Base-by-base conservation (phyloP, 2,113 vertebrate genomes). In the Lepidothrix coronata region DNA sequence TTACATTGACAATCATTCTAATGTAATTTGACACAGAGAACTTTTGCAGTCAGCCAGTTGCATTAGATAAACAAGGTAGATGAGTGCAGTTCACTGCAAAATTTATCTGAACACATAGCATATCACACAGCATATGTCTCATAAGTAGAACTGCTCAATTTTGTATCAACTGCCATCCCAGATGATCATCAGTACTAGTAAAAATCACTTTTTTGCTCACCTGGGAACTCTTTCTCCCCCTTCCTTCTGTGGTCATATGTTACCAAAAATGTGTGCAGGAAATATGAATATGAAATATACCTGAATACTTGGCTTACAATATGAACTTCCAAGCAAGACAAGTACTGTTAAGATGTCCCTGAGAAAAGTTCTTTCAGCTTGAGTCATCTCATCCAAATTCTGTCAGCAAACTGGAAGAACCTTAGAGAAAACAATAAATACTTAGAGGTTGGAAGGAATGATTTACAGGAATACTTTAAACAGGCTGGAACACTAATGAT, bases 11-110 rank as follows among this genome's bases (percentile, higher is more conserved):
- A 61, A 44, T 51, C 93, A 79, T 72, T 89, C 52, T 98, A 97
- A 97, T 96, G 80, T 9, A 95, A 27, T 78, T 95, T 97, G 97
- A 98, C 96, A 95, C 11, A 20, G 20, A 93, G 41, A 94, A 79
- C 27, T 90, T 95, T 96, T 85, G 25, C 61, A 87, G 91, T 33
- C 85, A 92, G 57, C 5, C 87, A 90, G 51, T 61, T 85, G 25
- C 57, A 48, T 73, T 92, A 97, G 85, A 92, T 86, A 97, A 97
- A 95, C 82, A 97, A 94, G 83, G 67, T 31, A 80, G 57, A 73
- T 74, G n/a, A 83, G 61, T 61, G 11, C 80, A 91, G 65, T 84
- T 58, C 55, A 14, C 39, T 35, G 57, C 62, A 77, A 83, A 94
- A 68, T n/a, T 79, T 31, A 81, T 93, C 70, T 74, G 61, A 89